These are phyloP conservation scores for Geodia barretti DNA, from an alignment of 37 sponge, comb jelly and placozoan species.

Conservation along the genomic window DNA sequence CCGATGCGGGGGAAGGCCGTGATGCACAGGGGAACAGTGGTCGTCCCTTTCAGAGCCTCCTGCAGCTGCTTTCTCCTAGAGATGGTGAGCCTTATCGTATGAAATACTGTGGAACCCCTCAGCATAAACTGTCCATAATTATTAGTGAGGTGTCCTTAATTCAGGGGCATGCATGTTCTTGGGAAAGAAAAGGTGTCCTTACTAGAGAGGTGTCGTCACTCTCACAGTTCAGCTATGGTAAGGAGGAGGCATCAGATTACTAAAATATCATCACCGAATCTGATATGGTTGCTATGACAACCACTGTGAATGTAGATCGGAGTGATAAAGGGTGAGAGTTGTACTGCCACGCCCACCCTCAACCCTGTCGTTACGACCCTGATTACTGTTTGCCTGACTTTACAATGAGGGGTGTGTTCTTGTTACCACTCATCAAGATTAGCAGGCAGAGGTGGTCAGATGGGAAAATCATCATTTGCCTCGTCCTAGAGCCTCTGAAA, in stretches of 20 bases:
- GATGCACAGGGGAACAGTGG: conserved; percentile 56
- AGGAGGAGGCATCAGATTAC: conserved; percentile 53
- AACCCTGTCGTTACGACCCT: not conserved
- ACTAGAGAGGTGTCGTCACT: not conserved
- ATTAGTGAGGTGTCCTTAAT: no score
- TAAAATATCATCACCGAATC: conserved; percentile 37
- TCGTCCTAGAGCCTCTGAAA: not conserved
- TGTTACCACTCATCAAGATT: conserved; percentile 44
- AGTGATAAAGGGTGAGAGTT: not conserved
- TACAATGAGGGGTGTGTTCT: conserved; percentile 34
- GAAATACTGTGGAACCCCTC: no score
- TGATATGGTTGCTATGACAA: not conserved
- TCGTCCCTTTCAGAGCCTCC: conserved; percentile 53
- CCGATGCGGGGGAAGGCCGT: conserved; percentile 83
- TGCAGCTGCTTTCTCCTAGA: conserved; percentile 64
- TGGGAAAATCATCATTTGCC: conserved; percentile 9
- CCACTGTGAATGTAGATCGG: not conserved
- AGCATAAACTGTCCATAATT: no score
- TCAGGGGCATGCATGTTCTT: no score
- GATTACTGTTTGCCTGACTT: conserved; percentile 35
- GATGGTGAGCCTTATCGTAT: no score
- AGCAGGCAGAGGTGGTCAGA: not conserved
- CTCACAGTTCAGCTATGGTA: no score
- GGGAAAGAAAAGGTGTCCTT: not conserved
- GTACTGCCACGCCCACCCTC: not conserved